Percentiles rank a stretch among this genome's conserved stretches.
These are phyloP conservation scores for Scopus umbretta DNA, from an alignment of 2,113 vertebrate genomes.

Conservation along the genomic window DNA sequence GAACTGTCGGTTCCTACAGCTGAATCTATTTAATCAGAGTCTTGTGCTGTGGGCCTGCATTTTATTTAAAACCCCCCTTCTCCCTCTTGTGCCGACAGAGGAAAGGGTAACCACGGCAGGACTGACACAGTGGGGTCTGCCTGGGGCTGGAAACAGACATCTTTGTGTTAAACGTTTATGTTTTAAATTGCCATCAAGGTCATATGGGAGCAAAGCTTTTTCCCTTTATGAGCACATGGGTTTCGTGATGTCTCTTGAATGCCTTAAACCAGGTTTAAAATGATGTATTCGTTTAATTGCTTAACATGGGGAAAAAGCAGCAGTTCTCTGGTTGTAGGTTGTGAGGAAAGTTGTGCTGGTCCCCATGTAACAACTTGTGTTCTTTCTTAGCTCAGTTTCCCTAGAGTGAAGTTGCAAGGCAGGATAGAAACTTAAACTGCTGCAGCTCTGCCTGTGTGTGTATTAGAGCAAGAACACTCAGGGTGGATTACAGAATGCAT, in stretches of 20 bases:
- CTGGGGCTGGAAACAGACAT: neutral
- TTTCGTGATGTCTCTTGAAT: neutral
- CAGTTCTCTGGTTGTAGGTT: neutral
- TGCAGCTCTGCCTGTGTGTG: neutral
- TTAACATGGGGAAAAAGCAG: neutral
- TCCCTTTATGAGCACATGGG: rapidly evolving
- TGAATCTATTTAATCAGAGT: neutral
- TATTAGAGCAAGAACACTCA: neutral
- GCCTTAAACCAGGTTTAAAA: neutral
- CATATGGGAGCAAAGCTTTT: neutral
- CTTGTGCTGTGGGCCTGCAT: rapidly evolving
- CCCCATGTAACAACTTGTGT: neutral
- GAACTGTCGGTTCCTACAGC: neutral
- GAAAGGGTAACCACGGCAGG: too few species aligned
- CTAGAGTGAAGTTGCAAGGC: neutral
- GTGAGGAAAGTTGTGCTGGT: neutral
- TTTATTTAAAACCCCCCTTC: neutral
- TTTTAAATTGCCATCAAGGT: rapidly evolving
- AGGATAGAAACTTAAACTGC: neutral
- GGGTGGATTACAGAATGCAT: neutral
- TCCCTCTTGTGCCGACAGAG: neutral
- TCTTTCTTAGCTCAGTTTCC: neutral
- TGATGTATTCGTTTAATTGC: rapidly evolving
- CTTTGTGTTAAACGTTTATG: too few species aligned
- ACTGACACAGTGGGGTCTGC: neutral